Percentiles rank a stretch among this genome's conserved stretches.
Evolutionary conservation across 2,113 vertebrate species (phyloP).

Genomic region (Dasyornis broadbenti): DNA sequence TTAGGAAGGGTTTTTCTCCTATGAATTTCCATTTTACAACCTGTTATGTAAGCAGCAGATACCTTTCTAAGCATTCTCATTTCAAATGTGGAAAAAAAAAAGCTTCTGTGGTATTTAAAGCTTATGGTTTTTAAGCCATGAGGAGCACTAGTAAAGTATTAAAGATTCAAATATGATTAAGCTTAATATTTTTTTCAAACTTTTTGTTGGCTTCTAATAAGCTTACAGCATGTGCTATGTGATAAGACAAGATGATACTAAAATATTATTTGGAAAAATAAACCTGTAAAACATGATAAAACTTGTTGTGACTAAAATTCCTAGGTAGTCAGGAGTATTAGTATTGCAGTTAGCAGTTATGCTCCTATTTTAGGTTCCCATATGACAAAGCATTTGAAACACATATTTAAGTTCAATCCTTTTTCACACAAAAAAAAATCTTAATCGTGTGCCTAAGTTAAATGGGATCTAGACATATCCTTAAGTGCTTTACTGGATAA

Average conservation of each 20-base stretch:
- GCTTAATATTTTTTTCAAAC: conserved; percentile 37
- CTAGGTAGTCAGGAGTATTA: background rate
- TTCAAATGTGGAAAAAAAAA: conserved; percentile 1
- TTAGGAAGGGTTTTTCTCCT: background rate
- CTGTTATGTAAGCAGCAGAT: conserved; percentile 2
- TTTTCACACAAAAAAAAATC: background rate
- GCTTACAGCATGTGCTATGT: conserved; percentile 22
- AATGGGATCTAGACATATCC: background rate
- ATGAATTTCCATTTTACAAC: background rate
- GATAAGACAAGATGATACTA: conserved; percentile 29
- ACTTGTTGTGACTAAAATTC: conserved; percentile 1
- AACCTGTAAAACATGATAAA: background rate
- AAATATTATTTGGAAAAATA: conserved; percentile 30
- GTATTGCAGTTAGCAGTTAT: background rate
- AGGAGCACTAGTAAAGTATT: conserved; percentile 29
- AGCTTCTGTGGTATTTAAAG: conserved; percentile 33
- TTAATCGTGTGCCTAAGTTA: background rate
- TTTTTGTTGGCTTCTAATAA: conserved; percentile 49
- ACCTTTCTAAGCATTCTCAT: conserved; percentile 28
- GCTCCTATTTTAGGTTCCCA: background rate
- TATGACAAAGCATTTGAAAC: background rate
- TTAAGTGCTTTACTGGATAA: conserved; percentile 6
- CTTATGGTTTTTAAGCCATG: conserved; percentile 42
- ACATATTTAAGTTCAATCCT: background rate
- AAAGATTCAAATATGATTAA: conserved; percentile 56